Conservation (phyloP, 2,888 invertebrate genomes). For the Meloe dianella region DNA sequence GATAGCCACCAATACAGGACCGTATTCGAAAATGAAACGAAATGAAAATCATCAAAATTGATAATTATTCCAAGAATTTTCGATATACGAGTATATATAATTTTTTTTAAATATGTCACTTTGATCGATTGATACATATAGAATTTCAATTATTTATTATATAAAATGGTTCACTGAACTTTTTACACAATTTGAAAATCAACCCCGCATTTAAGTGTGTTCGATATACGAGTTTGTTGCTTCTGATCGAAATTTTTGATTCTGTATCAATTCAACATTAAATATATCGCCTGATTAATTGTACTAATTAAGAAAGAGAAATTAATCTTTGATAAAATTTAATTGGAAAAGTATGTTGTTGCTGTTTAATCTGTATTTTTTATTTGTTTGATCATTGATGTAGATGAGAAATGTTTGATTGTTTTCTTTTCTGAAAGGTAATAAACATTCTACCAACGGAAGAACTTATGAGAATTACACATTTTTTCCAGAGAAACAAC, state of each 20-base stretch:
- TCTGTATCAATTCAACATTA: slow-evolving; percentile 10
- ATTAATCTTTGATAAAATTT: slow-evolving; percentile 25
- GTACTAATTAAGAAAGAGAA: slow-evolving; percentile 29
- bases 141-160: too few species aligned
- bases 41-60: background rate
- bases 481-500: slow-evolving; percentile 23
- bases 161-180: slow-evolving; percentile 1
- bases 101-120: too few species aligned
- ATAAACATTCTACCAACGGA: background rate
- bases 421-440: too few species aligned
- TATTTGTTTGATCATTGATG: background rate
- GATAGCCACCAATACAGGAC: background rate
- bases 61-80: background rate
- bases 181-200: background rate
- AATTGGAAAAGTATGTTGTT: slow-evolving; percentile 25
- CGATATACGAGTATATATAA: too few species aligned
- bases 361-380: background rate
- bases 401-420: background rate
- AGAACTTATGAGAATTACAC: slow-evolving; percentile 19
- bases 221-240: background rate
- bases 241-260: background rate
- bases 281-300: slow-evolving; percentile 20
- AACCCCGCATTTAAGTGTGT: background rate
- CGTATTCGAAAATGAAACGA: background rate
- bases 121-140: too few species aligned